Base-by-base conservation (phyloP, 2,888 invertebrate genomes). In the Stenchaetothrips biformis region DNA sequence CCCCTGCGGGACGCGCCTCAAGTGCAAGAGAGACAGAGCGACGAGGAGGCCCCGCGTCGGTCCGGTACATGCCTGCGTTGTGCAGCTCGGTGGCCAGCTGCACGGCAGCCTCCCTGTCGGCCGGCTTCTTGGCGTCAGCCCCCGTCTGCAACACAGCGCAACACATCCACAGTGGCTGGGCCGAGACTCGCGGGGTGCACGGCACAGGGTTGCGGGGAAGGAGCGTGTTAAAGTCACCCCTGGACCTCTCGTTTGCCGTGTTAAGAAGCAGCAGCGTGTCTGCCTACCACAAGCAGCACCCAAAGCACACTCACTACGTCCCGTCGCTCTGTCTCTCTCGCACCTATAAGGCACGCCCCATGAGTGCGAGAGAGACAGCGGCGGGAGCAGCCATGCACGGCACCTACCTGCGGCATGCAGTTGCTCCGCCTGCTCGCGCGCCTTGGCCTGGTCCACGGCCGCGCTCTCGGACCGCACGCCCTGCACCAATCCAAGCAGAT, bases 351-450 rank as follows among this genome's bases (percentile, higher is more conserved):
- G 37, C 2, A 37, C 37, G 37, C 37, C 37, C 13, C 16, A 53
- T 59, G 59, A 16, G 59, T 59, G 59, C 59, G 59, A 13, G 13
- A 18, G 59, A 59, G 13, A 25, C 9, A 9, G 25, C 21, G 18
- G 2, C 67, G 9, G 4, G 16, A 9, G 67, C 67, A 7, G 21
- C 18, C 67, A 21, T 21, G 21, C 67, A 67, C 67, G 53, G n/a
- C 67, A 77, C 82, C 83, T 83, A 85, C 90, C 95, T 4, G 94
- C 92, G 84, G 91, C 90, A 87, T 89, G 91, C 80, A 93, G 87
- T 84, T 89, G 90, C 86, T 92, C 91, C 11, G 94, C 95, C 84
- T 92, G 90, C 83, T 92, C 91, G 47, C 90, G 89, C n/a, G 95
- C 95, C 85, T 90, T 90, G 48, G 86, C 90, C 0, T 88, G 85